A percentile compares a stretch with the other conserved stretches of the same genome.
Conservation (phyloP, 2,888 invertebrate species). For the Monoplex corrugatus region DNA sequence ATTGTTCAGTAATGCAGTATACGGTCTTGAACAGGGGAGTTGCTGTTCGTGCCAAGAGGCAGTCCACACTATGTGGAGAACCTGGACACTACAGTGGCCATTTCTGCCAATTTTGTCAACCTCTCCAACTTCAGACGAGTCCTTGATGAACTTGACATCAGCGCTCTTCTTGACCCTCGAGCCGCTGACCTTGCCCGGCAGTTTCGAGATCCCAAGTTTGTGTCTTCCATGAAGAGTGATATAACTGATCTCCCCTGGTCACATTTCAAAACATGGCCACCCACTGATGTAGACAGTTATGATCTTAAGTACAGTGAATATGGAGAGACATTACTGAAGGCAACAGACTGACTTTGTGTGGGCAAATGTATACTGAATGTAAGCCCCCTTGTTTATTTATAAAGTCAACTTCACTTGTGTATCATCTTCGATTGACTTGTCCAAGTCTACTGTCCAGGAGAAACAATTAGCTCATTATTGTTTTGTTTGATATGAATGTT, state of each 20-base stretch:
- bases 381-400: no score
- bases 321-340: no score
- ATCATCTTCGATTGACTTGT: no score
- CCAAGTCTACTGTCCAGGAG: no score
- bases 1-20: no score
- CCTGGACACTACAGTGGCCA: conserved; percentile 73
- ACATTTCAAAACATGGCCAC: conserved; percentile 61
- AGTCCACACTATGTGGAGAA: conserved; percentile 78
- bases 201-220: conserved; percentile 60
- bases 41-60: conserved; percentile 78
- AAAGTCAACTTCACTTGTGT: no score
- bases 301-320: neutral
- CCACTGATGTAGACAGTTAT: conserved; percentile 38
- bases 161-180: conserved; percentile 70
- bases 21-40: conserved; percentile 75
- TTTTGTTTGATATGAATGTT: no score
- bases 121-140: conserved; percentile 71
- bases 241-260: conserved; percentile 62
- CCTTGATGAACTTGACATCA: conserved; percentile 69
- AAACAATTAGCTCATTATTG: no score
- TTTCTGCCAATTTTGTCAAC: conserved; percentile 79
- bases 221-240: conserved; percentile 57
- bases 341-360: no score
- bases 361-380: no score
- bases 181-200: conserved; percentile 67